A percentile compares a stretch with the other conserved stretches of the same genome.
phyloP scores from a whole-genome alignment of 2,888 invertebrate genomes.

The Conomelus anceps region DNA sequence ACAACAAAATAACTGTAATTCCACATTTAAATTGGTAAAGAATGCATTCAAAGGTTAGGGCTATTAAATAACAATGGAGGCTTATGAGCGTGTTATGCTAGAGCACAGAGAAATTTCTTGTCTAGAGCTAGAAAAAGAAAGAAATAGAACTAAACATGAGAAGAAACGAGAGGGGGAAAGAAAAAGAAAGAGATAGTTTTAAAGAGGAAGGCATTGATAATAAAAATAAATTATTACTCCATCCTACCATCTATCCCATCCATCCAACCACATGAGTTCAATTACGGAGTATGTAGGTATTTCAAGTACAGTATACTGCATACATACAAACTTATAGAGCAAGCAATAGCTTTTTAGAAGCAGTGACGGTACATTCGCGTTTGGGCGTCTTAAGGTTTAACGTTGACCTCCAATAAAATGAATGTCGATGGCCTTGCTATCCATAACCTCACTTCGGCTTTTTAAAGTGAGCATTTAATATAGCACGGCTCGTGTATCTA shows the following conservation, averaged over 20 bases:
- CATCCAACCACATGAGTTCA: background rate
- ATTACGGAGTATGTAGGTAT: background rate
- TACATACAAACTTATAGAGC: background rate
- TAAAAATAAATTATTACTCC: too few relatives aligned
- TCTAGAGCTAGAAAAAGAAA: too few relatives aligned
- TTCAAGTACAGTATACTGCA: too few relatives aligned
- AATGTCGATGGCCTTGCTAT: background rate
- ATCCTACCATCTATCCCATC: background rate
- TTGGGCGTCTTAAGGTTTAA: background rate
- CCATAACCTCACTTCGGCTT: background rate
- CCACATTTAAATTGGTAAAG: too few relatives aligned
- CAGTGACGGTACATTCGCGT: background rate
- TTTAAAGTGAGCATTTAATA: background rate
- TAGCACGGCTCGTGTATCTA: background rate
- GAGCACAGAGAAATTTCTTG: background rate
- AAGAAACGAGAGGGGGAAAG: too few relatives aligned
- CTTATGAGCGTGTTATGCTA: background rate
- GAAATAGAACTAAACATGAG: too few relatives aligned
- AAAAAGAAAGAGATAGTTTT: too few relatives aligned
- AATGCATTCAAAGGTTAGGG: background rate
- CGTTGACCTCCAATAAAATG: background rate
- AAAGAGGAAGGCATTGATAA: too few relatives aligned
- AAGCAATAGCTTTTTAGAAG: background rate
- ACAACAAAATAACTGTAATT: background rate
- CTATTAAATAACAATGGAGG: background rate